phyloP scores from a whole-genome alignment of 2,888 invertebrate genomes.

The Parnassius orleans region DNA sequence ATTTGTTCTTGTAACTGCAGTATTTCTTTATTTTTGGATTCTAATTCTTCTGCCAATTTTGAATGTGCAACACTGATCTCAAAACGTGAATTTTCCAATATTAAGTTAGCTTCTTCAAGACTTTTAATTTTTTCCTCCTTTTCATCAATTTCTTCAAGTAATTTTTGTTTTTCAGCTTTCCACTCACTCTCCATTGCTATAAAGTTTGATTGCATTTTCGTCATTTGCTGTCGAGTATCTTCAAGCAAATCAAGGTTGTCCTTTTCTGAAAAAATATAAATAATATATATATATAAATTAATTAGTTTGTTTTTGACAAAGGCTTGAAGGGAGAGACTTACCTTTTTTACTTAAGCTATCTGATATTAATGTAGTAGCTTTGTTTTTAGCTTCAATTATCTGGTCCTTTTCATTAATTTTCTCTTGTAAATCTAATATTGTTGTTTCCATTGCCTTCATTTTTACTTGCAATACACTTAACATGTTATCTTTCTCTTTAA shows the following conservation, averaged over 20 bases:
- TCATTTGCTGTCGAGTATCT: constrained; percentile 90
- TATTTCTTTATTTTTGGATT: constrained; percentile 71
- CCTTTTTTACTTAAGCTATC: constrained; percentile 86
- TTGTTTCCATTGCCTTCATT: constrained; percentile 85
- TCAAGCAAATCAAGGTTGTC: constrained; percentile 86
- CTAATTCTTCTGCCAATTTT: constrained; percentile 77
- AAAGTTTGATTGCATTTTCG: constrained; percentile 89
- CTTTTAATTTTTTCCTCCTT: constrained; percentile 79
- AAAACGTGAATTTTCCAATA: constrained; percentile 72
- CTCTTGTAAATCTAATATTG: constrained; percentile 90
- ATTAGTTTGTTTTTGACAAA: not conserved
- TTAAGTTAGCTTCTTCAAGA: constrained; percentile 80
- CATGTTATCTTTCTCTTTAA: constrained; percentile 79
- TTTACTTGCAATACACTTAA: constrained; percentile 69
- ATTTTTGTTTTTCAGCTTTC: constrained; percentile 83
- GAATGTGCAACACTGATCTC: constrained; percentile 77
- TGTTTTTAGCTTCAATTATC: constrained; percentile 90
- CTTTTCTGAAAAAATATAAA: constrained; percentile 73
- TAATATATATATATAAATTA: constrained; percentile 17
- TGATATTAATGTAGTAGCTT: constrained; percentile 88
- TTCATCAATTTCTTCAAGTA: constrained; percentile 77
- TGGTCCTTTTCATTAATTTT: constrained; percentile 91
- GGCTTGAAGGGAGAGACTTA: constrained; percentile 34
- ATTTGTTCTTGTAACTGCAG: constrained; percentile 57
- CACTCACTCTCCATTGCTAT: constrained; percentile 85